Evolutionary conservation across 2,888 invertebrate species (phyloP), one percentile per base, ranked within the genome.

Genomic region (Siphlonurus alternatus): DNA sequence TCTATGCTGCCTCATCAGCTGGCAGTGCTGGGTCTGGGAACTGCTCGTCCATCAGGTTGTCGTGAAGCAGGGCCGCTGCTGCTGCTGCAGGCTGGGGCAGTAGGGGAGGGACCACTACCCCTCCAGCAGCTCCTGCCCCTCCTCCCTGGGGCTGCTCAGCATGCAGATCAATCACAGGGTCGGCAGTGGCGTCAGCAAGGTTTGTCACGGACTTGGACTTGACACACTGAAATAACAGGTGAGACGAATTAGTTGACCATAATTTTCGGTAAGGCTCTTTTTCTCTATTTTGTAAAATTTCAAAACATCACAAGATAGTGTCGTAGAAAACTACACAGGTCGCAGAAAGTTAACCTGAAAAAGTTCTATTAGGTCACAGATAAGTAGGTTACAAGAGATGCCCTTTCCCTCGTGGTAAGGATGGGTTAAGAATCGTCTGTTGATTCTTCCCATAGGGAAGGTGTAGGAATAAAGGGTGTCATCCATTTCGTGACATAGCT

Each of bases 121-220:
- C 70, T 18, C 69, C 70, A 20, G 67, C 67, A 24, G 68, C 70
- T 18, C 67, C 70, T 62, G 68, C 70, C 62, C 70, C 70, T 38
- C 59, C 22, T 62, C 66, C 71, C 54, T 75, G 73, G 1, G 76
- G 76, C 69, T 79, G 82, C 62, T 83, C 81, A n/a, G 84, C 77
- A 68, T 85, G 84, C 68, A 84, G 78, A 70, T 82, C 81, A 22
- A 87, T 79, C 0, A 84, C 88, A 0, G 93, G 93, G 76, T 95
- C 95, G 0, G 94, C 94, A 0, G 93, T 92, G 0, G 94, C 95
- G 71, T 95, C 95, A 0, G 95, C 94, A 67, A 98, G 78, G 77
- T 98, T 97, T 10, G 96, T 97, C 25, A 97, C 95, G 0, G 95
- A 95, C 74, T 98, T 97, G 2, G 94, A 95, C 76, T 96, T 97